Evolutionary conservation across 2,888 invertebrate species (phyloP), one percentile per base, ranked within the genome.

Genomic region (Synergus japonicus): DNA sequence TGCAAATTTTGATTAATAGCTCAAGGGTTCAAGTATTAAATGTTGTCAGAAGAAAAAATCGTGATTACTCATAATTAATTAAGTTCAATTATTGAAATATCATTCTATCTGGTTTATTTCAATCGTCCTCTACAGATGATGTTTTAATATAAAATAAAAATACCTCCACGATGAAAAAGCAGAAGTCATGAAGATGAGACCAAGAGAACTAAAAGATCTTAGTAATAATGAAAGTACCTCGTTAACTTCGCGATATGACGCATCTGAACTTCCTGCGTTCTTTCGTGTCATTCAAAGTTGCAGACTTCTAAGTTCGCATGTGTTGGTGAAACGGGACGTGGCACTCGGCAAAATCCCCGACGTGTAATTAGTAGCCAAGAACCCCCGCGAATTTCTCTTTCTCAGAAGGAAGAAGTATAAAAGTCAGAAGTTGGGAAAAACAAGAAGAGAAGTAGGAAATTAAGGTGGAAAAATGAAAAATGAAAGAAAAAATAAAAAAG

Each of bases 281-380:
- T 49, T 73, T 73, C 29, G 69, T 9, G 49, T 49, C 49, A 49
- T 54, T 73, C 49, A 49, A 66, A 73, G 69, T 73, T 49, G 2
- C 69, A n/a, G 49, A 37, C 69, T 73, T 73, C 49, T 73, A 29
- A 37, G 29, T 37, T 29, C 46, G n/a, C 15, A 49, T 73, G 69
- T 69, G 49, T 73, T 29, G 37, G 69, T 73, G 29, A 29, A 73
- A 73, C 69, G 69, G 49, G 69, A 73, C 69, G 46, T 29, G 49
- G 49, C 49, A 73, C 69, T 73, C 37, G 49, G 69, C 49, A 4
- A 54, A 73, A 73, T 73, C 69, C 49, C 69, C 49, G 69, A 46
- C 69, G 69, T 73, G 69, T 73, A 73, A 73, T 73, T 73, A 73
- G 69, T n/a, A 73, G 69, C n/a, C 12, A n/a, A 73, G 69, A 54